These are phyloP conservation scores for Microcebus lehilahytsara DNA, from an alignment of 2,113 vertebrate species.

Conservation along the genomic window DNA sequence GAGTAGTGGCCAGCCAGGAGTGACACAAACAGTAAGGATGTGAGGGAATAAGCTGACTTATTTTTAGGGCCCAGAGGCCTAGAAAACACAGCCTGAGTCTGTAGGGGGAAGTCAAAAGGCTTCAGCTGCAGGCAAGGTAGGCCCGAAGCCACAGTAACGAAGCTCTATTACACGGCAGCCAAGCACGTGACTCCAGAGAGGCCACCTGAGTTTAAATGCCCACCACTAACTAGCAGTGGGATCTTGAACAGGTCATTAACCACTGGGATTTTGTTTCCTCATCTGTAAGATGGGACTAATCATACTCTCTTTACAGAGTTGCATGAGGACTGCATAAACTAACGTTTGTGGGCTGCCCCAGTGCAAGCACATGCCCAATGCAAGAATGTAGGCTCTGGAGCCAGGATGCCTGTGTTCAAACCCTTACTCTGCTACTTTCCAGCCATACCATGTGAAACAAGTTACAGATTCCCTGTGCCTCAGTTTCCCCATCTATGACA, in stretches of 20 bases:
- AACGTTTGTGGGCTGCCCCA: not conserved
- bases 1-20: not conserved
- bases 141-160: not conserved
- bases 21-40: not conserved
- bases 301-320: not conserved
- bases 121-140: not conserved
- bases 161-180: too few relatives aligned
- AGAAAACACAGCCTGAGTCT: not conserved
- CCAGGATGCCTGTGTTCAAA: not conserved
- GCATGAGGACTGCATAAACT: not conserved
- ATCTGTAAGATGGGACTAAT: not conserved
- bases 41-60: not conserved
- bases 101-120: not conserved
- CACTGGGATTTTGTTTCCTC: not conserved
- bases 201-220: not conserved
- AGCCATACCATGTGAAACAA: accelerated
- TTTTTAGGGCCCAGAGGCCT: not conserved
- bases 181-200: not conserved
- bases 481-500: not conserved
- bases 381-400: not conserved
- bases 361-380: not conserved
- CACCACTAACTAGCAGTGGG: not conserved
- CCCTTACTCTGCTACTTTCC: not conserved
- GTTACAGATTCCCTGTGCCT: not conserved
- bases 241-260: not conserved